Conservation (phyloP, 1,140 invertebrate species). For the Rhizoglyphus robini region DNA sequence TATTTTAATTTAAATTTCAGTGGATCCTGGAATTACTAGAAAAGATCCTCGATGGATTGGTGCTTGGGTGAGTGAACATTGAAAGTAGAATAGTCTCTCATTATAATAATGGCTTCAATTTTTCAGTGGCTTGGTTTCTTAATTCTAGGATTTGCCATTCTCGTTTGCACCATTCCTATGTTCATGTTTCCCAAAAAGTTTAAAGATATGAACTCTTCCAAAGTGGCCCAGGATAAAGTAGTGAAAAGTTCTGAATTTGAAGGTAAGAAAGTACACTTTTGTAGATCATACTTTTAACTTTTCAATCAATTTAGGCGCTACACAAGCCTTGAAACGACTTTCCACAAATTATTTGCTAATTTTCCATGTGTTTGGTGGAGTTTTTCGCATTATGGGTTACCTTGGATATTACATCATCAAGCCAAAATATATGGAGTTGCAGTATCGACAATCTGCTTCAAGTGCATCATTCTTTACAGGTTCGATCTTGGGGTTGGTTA, state of each 20-base stretch:
- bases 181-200: constrained; percentile 26
- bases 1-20: neutral
- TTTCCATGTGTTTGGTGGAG: constrained; percentile 49
- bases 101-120: too few relatives aligned
- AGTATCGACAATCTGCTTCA: constrained; percentile 55
- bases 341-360: constrained; percentile 49
- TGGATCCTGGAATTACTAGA: constrained; percentile 26
- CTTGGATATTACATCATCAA: constrained; percentile 60
- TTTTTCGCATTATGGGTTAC: constrained; percentile 55
- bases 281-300: neutral
- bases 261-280: neutral
- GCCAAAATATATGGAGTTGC: constrained; percentile 59
- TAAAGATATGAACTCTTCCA: neutral
- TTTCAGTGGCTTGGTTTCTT: constrained; percentile 43
- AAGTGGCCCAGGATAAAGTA: neutral
- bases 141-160: constrained; percentile 26
- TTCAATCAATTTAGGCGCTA: constrained; percentile 34
- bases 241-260: neutral
- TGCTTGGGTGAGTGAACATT: constrained; percentile 9
- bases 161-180: constrained; percentile 27
- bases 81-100: neutral
- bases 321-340: constrained; percentile 29
- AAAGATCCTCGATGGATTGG: constrained; percentile 37
- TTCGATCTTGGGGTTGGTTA: neutral
- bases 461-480: constrained; percentile 40